Conservation (phyloP, 1,140 invertebrate genomes). For the Cylas formicarius region DNA sequence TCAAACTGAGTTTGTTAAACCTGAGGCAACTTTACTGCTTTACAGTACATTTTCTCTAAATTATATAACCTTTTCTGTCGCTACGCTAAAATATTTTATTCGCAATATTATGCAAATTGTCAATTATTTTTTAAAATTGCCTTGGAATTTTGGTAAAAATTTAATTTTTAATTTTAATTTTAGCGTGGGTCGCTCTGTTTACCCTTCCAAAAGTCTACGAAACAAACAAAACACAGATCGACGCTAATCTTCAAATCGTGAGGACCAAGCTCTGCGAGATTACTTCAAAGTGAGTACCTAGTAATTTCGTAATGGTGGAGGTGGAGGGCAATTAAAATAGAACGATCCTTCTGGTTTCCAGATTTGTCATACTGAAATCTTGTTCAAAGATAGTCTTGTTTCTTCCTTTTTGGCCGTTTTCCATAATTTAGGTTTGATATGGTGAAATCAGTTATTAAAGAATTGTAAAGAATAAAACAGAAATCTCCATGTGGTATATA, state of each 20-base stretch:
- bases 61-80: too few relatives aligned
- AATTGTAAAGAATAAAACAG: too few relatives aligned
- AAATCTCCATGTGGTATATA: too few relatives aligned
- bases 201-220: constrained; percentile 96
- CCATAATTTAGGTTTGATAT: constrained; percentile 9
- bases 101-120: too few relatives aligned
- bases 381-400: constrained; percentile 5
- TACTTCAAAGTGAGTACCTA: constrained; percentile 62
- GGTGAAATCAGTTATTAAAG: constrained; percentile 4
- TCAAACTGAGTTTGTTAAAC: too few relatives aligned
- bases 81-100: too few relatives aligned
- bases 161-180: constrained; percentile 35
- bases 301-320: constrained; percentile 9
- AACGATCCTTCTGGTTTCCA: too few relatives aligned
- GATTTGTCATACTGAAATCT: too few relatives aligned
- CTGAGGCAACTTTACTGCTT: too few relatives aligned
- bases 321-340: constrained; percentile 4
- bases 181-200: constrained; percentile 88
- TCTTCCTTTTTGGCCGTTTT: constrained; percentile 2
- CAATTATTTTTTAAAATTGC: too few relatives aligned
- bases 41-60: not conserved
- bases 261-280: constrained; percentile 83
- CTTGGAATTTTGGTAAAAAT: too few relatives aligned
- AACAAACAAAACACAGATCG: constrained; percentile 94
- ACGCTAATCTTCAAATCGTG: constrained; percentile 84